Conservation (phyloP, 2,797 vertebrate genomes). For the Salarias fasciatus region DNA sequence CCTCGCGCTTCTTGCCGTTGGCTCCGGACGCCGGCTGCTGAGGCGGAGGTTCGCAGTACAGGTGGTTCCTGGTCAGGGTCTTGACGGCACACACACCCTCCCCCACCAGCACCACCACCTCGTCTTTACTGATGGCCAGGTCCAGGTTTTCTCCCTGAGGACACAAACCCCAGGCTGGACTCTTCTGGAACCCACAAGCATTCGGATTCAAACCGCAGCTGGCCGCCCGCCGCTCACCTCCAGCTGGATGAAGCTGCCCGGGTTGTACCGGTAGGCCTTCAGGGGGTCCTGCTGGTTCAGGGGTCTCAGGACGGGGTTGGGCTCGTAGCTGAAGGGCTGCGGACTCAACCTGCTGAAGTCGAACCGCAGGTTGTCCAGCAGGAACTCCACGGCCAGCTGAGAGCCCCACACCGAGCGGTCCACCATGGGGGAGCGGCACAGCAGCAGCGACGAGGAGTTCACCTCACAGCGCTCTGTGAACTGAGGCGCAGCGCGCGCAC, state of each 20-base stretch:
- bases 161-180: background rate
- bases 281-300: constrained; percentile 89
- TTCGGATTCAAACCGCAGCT: too few relatives aligned
- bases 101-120: constrained; percentile 94
- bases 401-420: constrained; percentile 73
- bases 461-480: constrained; percentile 88
- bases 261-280: constrained; percentile 93
- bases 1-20: constrained; percentile 84
- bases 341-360: constrained; percentile 86
- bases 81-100: constrained; percentile 92
- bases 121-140: constrained; percentile 94
- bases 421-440: constrained; percentile 90
- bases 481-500: constrained; percentile 66
- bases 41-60: constrained; percentile 94
- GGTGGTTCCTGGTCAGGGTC: constrained; percentile 93
- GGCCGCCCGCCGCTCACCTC: constrained; percentile 85
- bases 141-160: constrained; percentile 94
- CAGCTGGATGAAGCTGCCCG: constrained; percentile 95
- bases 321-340: constrained; percentile 88
- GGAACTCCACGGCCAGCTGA: constrained; percentile 87
- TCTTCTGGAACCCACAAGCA: too few relatives aligned
- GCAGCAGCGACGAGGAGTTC: constrained; percentile 89
- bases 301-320: constrained; percentile 86
- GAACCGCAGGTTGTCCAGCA: constrained; percentile 93
- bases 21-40: constrained; percentile 86